Evolutionary conservation across 2,113 vertebrate species (phyloP).

Genomic region (Galemys pyrenaicus): DNA sequence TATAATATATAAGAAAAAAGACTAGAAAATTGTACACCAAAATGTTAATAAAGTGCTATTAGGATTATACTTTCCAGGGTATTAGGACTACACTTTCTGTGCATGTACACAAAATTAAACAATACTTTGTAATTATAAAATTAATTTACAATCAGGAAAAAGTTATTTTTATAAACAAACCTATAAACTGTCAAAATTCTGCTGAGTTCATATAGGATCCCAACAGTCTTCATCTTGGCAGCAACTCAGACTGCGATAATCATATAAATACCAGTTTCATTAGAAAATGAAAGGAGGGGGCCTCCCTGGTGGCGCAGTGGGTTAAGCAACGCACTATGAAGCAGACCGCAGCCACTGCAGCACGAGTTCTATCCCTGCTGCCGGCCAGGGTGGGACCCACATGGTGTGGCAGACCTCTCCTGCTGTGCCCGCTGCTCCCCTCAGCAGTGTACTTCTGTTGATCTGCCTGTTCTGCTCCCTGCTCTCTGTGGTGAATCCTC

Average conservation of each 20-base stretch:
- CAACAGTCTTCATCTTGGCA: not conserved
- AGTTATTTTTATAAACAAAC: constrained; percentile 50
- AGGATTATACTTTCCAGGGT: not conserved
- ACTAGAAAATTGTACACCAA: not conserved
- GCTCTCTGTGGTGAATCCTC: too few relatives aligned
- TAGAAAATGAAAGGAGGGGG: not conserved
- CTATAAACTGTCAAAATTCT: constrained; percentile 46
- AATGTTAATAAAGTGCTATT: not conserved
- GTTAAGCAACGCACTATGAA: too few relatives aligned
- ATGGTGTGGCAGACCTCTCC: too few relatives aligned
- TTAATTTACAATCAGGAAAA: constrained; percentile 15
- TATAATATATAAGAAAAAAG: not conserved
- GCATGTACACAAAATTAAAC: not conserved
- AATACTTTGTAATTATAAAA: not conserved
- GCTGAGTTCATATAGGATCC: not conserved
- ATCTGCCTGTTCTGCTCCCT: too few relatives aligned
- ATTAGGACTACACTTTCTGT: not conserved
- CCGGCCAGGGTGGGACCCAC: too few relatives aligned
- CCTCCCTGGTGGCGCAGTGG: too few relatives aligned
- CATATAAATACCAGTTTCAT: not conserved
- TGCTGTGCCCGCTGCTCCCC: too few relatives aligned
- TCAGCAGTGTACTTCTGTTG: too few relatives aligned
- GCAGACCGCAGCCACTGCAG: too few relatives aligned
- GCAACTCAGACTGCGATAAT: not conserved
- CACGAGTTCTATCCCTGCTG: too few relatives aligned